A percentile compares a stretch with the other conserved stretches of the same genome.
Conservation (phyloP, 2,888 invertebrate genomes). For the Phalera bucephala region DNA sequence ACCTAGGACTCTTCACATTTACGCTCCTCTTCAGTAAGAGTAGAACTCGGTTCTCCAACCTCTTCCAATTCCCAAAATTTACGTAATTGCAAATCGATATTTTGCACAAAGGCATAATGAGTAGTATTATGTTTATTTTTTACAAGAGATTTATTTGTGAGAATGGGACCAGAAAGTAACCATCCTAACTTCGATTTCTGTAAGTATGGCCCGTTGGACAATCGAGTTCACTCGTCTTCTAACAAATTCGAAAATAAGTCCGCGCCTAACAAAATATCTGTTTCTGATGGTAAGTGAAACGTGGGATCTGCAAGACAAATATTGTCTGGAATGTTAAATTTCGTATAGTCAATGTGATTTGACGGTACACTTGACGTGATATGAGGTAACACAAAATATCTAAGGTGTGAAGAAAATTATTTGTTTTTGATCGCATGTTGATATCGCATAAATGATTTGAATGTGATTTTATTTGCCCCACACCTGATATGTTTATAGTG, state of each 20-base stretch:
- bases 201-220: background rate
- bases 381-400: conserved; percentile 3
- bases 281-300: background rate
- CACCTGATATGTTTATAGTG: conserved; percentile 6
- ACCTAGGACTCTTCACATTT: background rate
- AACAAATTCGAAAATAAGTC: background rate
- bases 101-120: background rate
- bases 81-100: background rate
- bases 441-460: conserved; percentile 2
- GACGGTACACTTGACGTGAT: conserved; percentile 4
- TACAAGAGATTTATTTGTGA: background rate
- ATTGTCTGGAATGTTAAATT: background rate
- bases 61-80: conserved; percentile 1
- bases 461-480: conserved; percentile 5
- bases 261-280: background rate
- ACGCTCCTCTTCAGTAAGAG: background rate
- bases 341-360: background rate
- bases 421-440: background rate
- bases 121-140: no score
- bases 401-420: background rate
- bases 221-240: no score
- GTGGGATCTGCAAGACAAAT: conserved; percentile 1
- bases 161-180: background rate
- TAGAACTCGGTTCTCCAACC: background rate
- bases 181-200: background rate